Conservation (phyloP, 2,888 invertebrate species). For the Clistopyga incitator region DNA sequence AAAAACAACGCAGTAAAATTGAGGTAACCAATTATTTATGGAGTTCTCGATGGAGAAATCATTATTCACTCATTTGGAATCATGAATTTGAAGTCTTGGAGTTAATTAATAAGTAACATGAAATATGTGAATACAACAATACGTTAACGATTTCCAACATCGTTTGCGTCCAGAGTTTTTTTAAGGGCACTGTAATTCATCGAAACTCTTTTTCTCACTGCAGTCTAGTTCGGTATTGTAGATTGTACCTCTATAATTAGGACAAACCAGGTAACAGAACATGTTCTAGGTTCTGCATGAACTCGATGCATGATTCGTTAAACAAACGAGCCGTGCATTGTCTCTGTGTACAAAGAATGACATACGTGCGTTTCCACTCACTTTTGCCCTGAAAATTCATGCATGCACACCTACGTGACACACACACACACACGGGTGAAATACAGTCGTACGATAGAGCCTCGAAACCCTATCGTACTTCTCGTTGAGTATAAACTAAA, state of each 20-base stretch:
- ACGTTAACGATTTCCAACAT: too few relatives aligned
- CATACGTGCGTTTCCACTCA: neutral
- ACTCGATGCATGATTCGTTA: conserved; percentile 57
- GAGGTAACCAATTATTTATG: too few relatives aligned
- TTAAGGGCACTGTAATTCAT: too few relatives aligned
- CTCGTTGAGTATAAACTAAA: conserved; percentile 75
- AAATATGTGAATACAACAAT: too few relatives aligned
- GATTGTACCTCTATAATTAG: neutral
- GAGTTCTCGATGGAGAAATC: too few relatives aligned
- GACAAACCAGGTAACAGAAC: neutral
- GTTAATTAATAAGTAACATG: too few relatives aligned
- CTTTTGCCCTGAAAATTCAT: neutral
- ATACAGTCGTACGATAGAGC: conserved; percentile 15
- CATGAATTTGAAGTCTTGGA: too few relatives aligned
- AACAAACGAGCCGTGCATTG: conserved; percentile 48
- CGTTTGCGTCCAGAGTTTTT: too few relatives aligned
- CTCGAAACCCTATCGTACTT: conserved; percentile 46
- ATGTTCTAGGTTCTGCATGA: conserved; percentile 33
- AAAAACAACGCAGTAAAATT: too few relatives aligned
- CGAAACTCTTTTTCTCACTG: too few relatives aligned
- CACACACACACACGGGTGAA: neutral
- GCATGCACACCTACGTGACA: neutral
- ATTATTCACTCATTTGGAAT: too few relatives aligned
- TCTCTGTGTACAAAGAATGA: conserved; percentile 16
- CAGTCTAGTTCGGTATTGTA: neutral